Evolutionary conservation across 2,113 vertebrate species (phyloP).

Genomic region (Carlito syrichta): DNA sequence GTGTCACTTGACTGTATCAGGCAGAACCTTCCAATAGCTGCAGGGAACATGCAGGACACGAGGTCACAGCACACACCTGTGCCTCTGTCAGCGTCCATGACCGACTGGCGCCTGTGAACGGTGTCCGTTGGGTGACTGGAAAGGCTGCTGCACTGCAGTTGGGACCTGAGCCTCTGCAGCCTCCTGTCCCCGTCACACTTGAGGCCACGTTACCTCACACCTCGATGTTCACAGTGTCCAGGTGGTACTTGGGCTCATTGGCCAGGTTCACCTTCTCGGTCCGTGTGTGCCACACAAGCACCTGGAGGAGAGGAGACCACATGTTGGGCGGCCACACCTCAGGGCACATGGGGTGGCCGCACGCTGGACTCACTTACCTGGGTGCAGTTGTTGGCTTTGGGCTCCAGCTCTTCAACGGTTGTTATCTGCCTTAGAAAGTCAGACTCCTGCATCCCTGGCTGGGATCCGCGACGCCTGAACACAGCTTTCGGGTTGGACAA

Average conservation of each 20-base stretch:
- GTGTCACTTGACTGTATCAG: background rate
- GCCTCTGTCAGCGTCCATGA: no score
- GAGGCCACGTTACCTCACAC: constrained; percentile 82
- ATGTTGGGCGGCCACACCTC: background rate
- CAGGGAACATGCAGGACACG: constrained; percentile 79
- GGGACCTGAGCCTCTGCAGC: constrained; percentile 56
- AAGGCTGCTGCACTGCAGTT: constrained; percentile 28
- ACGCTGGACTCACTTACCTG: no score
- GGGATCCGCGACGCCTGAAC: constrained; percentile 96
- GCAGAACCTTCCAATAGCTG: constrained; percentile 57
- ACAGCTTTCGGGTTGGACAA: constrained; percentile 92
- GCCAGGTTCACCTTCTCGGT: constrained; percentile 96
- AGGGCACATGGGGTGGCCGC: no score
- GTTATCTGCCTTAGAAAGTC: constrained; percentile 99
- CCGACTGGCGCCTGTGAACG: constrained; percentile 60
- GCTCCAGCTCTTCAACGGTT: constrained; percentile 94
- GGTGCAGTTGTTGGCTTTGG: constrained; percentile 97
- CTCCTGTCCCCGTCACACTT: no score
- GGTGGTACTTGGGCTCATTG: constrained; percentile 93
- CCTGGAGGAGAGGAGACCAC: constrained; percentile 80
- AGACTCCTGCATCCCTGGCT: constrained; percentile 99
- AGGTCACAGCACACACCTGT: constrained; percentile 63
- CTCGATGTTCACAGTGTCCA: constrained; percentile 94
- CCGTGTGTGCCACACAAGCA: constrained; percentile 98
- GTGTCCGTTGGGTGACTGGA: constrained; percentile 22